Conservation (phyloP, 2,797 vertebrate species). For the Malacoctenus gilli region DNA sequence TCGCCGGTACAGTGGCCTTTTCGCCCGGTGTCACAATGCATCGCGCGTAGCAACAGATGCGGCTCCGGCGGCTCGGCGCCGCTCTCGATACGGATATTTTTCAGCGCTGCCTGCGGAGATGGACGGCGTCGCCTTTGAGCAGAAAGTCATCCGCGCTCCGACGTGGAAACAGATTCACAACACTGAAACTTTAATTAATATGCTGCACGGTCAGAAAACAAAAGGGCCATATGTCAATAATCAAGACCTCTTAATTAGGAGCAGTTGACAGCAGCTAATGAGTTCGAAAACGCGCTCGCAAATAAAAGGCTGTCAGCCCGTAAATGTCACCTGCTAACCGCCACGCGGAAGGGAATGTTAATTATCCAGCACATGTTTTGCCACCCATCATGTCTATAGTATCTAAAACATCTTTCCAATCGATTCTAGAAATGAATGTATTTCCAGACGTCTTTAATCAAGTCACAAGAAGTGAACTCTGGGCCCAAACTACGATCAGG, state of each 20-base stretch:
- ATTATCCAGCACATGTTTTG: constrained; percentile 31
- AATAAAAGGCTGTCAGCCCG: constrained; percentile 59
- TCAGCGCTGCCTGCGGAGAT: constrained; percentile 32
- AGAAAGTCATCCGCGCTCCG: constrained; percentile 32
- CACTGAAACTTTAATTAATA: constrained; percentile 65
- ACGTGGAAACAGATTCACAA: constrained; percentile 62
- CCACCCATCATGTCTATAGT: constrained; percentile 8
- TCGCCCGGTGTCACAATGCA: constrained; percentile 41
- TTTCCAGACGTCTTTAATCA: background rate
- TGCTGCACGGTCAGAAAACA: constrained; percentile 58
- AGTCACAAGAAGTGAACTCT: constrained; percentile 7
- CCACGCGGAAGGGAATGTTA: constrained; percentile 43
- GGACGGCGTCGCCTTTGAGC: constrained; percentile 39
- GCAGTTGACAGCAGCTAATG: constrained; percentile 69
- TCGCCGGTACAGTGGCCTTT: constrained; percentile 63
- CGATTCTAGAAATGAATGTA: constrained; percentile 9
- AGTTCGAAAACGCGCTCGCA: constrained; percentile 56
- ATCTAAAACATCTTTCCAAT: background rate
- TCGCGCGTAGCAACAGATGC: constrained; percentile 54
- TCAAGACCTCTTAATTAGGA: constrained; percentile 78
- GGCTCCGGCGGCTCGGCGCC: constrained; percentile 27
- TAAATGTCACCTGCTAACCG: constrained; percentile 64
- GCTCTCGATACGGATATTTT: constrained; percentile 31
- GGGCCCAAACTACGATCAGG: constrained; percentile 2
- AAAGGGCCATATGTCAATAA: constrained; percentile 78